phyloP scores from a whole-genome alignment of 2,113 vertebrate species.

The Plestiodon gilberti region DNA sequence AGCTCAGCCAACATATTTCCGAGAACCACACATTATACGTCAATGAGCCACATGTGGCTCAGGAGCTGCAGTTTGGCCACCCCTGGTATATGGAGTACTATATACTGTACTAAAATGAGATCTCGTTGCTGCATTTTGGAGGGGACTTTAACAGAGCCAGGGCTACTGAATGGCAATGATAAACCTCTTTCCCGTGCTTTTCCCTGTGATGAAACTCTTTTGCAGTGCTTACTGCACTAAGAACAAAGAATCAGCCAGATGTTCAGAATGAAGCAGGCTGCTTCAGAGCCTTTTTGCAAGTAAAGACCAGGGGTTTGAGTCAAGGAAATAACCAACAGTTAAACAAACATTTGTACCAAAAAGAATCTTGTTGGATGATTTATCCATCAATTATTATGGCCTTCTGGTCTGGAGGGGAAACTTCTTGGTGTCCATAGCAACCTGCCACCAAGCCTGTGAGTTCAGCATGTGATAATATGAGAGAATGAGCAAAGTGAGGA shows the following conservation, averaged over 20 bases:
- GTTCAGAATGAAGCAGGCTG: conserved; percentile 26
- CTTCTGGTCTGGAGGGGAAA: conserved; percentile 62
- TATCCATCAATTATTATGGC: conserved; percentile 42
- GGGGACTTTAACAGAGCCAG: conserved; percentile 43
- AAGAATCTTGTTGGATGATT: conserved; percentile 29
- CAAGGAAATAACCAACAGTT: conserved; percentile 40
- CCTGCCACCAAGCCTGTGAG: conserved; percentile 42
- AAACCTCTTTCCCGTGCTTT: not conserved
- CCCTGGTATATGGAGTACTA: too few relatives aligned
- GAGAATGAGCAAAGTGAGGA: not conserved
- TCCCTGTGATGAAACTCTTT: not conserved
- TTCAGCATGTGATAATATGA: not conserved
- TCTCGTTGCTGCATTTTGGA: not conserved
- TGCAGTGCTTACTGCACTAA: not conserved
- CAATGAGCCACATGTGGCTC: too few relatives aligned
- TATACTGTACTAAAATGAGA: not conserved
- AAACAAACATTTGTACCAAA: conserved; percentile 12
- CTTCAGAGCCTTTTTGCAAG: conserved; percentile 1
- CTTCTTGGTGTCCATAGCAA: conserved; percentile 72
- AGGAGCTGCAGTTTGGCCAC: too few relatives aligned
- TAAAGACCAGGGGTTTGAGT: conserved; percentile 8
- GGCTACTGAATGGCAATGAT: conserved; percentile 38
- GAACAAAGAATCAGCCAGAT: conserved; percentile 21
- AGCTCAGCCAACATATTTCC: too few relatives aligned
- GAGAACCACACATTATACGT: too few relatives aligned